These are phyloP conservation scores for Amphilophus citrinellus DNA, from an alignment of 2,113 vertebrate genomes.

Conservation along the genomic window DNA sequence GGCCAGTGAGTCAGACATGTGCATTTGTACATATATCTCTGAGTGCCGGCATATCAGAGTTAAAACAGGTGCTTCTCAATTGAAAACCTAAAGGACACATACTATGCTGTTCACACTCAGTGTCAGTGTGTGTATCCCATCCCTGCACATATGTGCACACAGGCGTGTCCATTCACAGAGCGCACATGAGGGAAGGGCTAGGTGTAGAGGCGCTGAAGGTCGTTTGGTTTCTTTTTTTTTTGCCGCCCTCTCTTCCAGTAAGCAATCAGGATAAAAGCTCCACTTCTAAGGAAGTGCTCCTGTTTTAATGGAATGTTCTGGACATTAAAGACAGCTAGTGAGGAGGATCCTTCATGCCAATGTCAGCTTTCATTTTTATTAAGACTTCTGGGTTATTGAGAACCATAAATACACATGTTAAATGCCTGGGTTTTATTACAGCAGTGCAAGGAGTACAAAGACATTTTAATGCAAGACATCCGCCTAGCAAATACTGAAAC, in stretches of 20 bases:
- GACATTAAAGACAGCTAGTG: slow-evolving; percentile 84
- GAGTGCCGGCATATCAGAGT: not conserved
- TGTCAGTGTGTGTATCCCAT: not conserved
- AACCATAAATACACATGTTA: slow-evolving; percentile 82
- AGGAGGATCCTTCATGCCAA: slow-evolving; percentile 82
- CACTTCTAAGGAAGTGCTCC: slow-evolving; percentile 81
- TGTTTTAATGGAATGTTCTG: slow-evolving; percentile 85
- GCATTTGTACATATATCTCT: slow-evolving; percentile 22
- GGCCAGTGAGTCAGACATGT: slow-evolving; percentile 37
- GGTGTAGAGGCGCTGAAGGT: slow-evolving; percentile 80
- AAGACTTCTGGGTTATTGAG: slow-evolving; percentile 86
- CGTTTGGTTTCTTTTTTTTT: slow-evolving; percentile 66
- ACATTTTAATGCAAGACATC: slow-evolving; percentile 64
- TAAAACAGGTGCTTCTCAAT: not conserved
- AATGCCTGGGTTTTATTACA: slow-evolving; percentile 79
- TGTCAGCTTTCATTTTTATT: slow-evolving; percentile 87
- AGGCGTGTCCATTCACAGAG: slow-evolving; percentile 19
- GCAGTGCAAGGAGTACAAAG: slow-evolving; percentile 57
- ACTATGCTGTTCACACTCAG: not conserved
- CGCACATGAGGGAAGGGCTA: slow-evolving; percentile 54
- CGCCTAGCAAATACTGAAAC: slow-evolving; percentile 53
- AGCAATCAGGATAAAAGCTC: slow-evolving; percentile 89
- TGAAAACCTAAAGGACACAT: slow-evolving; percentile 13
- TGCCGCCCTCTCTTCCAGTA: slow-evolving; percentile 80
- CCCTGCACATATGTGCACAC: slow-evolving; percentile 8